These are phyloP conservation scores for Zenarchopterus dispar DNA, from an alignment of 2,797 vertebrate species.

Conservation along the genomic window DNA sequence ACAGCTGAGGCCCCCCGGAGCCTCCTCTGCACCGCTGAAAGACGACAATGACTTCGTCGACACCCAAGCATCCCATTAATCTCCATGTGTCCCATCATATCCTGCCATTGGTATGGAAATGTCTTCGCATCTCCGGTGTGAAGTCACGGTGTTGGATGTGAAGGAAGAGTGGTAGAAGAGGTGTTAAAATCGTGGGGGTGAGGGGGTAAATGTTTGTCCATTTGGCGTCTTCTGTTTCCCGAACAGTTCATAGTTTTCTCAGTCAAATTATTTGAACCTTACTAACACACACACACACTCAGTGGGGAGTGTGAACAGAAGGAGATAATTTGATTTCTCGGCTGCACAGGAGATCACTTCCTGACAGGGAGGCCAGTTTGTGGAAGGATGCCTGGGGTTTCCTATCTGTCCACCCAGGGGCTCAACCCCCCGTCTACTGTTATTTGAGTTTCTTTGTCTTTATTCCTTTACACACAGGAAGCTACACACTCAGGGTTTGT, in stretches of 20 bases:
- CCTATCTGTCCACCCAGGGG: constrained; percentile 63
- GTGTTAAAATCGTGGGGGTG: constrained; percentile 43
- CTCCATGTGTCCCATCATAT: constrained; percentile 86
- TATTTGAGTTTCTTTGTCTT: constrained; percentile 21
- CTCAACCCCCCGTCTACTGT: constrained; percentile 44
- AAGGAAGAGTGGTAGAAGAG: background rate
- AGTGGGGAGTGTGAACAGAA: constrained; percentile 61
- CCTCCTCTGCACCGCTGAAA: constrained; percentile 73
- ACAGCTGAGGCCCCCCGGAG: constrained; percentile 66
- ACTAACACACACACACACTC: constrained; percentile 28
- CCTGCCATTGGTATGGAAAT: constrained; percentile 87
- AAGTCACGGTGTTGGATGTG: constrained; percentile 16
- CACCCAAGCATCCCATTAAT: constrained; percentile 82
- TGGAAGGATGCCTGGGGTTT: constrained; percentile 65
- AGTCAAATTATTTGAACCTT: constrained; percentile 72
- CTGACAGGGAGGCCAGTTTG: constrained; percentile 71
- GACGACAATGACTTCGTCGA: constrained; percentile 79
- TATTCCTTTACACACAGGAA: constrained; percentile 6
- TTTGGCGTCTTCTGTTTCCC: constrained; percentile 73
- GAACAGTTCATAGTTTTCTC: constrained; percentile 72
- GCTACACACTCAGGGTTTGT: constrained; percentile 9
- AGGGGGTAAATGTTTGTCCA: constrained; percentile 54
- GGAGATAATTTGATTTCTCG: constrained; percentile 80
- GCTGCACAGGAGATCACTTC: constrained; percentile 77
- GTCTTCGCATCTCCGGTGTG: constrained; percentile 59